These are phyloP conservation scores for Scrobipalpa atriplicella DNA, from an alignment of 2,888 invertebrate genomes.

Conservation along the genomic window DNA sequence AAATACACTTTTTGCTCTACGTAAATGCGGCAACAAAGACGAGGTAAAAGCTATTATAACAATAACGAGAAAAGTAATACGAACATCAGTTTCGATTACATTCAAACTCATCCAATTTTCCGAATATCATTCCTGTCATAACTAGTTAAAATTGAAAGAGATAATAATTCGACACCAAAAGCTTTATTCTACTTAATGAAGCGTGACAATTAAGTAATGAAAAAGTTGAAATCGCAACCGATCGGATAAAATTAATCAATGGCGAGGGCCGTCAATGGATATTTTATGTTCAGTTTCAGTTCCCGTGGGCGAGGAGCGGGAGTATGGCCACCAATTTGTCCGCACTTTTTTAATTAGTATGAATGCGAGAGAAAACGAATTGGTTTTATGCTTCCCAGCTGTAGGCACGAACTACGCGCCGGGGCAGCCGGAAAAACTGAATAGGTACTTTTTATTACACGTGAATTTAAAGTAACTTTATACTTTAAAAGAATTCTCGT, in stretches of 20 bases:
- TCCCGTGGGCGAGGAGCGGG: conserved; percentile 69
- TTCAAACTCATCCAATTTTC: conserved; percentile 29
- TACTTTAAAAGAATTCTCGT: background rate
- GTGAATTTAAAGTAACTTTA: background rate
- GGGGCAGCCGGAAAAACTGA: background rate
- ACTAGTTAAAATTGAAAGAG: conserved; percentile 23
- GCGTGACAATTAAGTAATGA: conserved; percentile 70
- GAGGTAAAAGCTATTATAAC: background rate
- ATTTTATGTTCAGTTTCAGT: conserved; percentile 71
- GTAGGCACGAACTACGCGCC: background rate
- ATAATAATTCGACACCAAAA: conserved; percentile 38
- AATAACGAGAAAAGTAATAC: background rate
- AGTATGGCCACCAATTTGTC: conserved; percentile 72
- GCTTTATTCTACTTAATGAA: conserved; percentile 58
- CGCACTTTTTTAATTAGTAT: conserved; percentile 80
- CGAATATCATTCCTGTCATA: conserved; percentile 21
- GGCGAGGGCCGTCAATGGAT: conserved; percentile 67
- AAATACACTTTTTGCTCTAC: too few species aligned
- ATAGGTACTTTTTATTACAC: background rate
- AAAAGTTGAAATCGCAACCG: conserved; percentile 71
- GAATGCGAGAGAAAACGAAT: conserved; percentile 75
- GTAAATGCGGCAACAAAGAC: background rate
- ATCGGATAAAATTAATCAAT: conserved; percentile 79
- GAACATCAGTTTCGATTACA: conserved; percentile 38
- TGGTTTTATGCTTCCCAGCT: conserved; percentile 61